phyloP scores from a whole-genome alignment of 2,797 vertebrate species.

The Lagocephalus sceleratus region DNA sequence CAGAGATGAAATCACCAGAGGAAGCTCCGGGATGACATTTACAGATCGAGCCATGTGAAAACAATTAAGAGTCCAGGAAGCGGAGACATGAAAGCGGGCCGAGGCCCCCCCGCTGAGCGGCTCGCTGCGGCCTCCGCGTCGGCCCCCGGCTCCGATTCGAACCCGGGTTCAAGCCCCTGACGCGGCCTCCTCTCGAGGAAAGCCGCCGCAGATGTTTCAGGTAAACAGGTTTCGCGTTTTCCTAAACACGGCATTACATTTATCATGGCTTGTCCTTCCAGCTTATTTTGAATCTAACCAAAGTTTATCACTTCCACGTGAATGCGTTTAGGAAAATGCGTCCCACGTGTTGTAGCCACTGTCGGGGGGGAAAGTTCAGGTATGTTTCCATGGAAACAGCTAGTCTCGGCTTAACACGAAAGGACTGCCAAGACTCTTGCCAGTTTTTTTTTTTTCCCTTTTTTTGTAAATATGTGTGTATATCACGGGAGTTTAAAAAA shows the following conservation, averaged over 20 bases:
- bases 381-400: constrained; percentile 42
- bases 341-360: constrained; percentile 42
- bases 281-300: background rate
- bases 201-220: constrained; percentile 35
- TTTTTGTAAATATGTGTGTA: too few species aligned
- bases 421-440: constrained; percentile 40
- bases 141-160: background rate
- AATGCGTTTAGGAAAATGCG: constrained; percentile 7
- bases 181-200: background rate
- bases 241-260: background rate
- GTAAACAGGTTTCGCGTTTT: too few species aligned
- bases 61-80: constrained; percentile 36
- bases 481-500: too few species aligned
- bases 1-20: constrained; percentile 5
- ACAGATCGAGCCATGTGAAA: constrained; percentile 9
- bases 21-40: constrained; percentile 18
- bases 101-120: constrained; percentile 4
- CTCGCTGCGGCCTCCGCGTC: constrained; percentile 34
- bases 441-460: too few species aligned
- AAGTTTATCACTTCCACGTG: background rate
- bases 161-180: constrained; percentile 10
- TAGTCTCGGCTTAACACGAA: constrained; percentile 31
- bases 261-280: background rate
- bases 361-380: constrained; percentile 24
- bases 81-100: constrained; percentile 15